Evolutionary conservation across 2,888 invertebrate species (phyloP).

Genomic region (Busseola fusca): DNA sequence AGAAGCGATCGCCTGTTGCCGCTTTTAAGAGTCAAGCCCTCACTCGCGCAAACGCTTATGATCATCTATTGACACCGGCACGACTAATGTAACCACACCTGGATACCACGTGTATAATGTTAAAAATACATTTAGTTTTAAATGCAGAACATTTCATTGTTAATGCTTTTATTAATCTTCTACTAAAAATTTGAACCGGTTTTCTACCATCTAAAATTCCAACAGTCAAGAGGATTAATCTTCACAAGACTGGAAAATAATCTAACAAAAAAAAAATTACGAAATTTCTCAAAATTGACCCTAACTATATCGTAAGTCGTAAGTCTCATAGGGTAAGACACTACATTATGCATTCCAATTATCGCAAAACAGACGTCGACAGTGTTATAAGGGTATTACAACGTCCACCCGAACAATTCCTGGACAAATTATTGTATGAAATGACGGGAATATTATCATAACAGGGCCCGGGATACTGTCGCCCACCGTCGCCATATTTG

Average conservation of each 20-base stretch:
- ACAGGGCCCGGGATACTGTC: constrained; percentile 79
- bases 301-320: constrained; percentile 35
- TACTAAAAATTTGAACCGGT: constrained; percentile 5
- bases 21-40: constrained; percentile 73
- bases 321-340: constrained; percentile 56
- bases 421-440: constrained; percentile 80
- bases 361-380: constrained; percentile 60
- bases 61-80: constrained; percentile 68
- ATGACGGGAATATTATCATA: constrained; percentile 85
- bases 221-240: constrained; percentile 2
- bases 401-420: constrained; percentile 68
- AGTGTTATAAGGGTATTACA: constrained; percentile 58
- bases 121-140: constrained; percentile 53
- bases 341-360: constrained; percentile 63
- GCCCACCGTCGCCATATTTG: constrained; percentile 83
- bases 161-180: constrained; percentile 5
- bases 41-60: constrained; percentile 60
- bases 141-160: constrained; percentile 36
- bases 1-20: constrained; percentile 69
- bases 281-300: constrained; percentile 28
- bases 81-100: constrained; percentile 57
- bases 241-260: constrained; percentile 5
- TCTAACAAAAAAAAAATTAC: constrained; percentile 17
- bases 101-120: constrained; percentile 54
- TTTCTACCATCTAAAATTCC: not conserved